Percentiles rank a stretch among this genome's conserved stretches.
These are phyloP conservation scores for Hesperophylax magnus DNA, from an alignment of 1,140 invertebrate species.

Conservation along the genomic window DNA sequence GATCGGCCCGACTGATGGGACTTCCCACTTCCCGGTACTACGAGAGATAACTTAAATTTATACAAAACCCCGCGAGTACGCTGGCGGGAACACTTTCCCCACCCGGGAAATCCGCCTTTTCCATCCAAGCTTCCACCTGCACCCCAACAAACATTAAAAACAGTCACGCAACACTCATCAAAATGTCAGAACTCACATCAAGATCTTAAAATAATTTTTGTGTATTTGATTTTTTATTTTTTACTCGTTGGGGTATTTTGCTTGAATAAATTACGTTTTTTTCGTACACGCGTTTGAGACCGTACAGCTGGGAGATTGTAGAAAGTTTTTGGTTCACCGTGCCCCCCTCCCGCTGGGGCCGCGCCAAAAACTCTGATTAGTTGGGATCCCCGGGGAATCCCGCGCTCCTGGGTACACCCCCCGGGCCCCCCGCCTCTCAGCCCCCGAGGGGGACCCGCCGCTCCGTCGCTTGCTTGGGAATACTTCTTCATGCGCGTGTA, in stretches of 20 bases:
- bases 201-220: background rate
- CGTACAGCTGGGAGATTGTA: constrained; percentile 22
- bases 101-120: constrained; percentile 16
- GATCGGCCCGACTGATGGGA: constrained; percentile 25
- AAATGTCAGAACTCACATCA: background rate
- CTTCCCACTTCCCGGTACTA: constrained; percentile 8
- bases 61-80: constrained; percentile 41
- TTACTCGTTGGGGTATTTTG: background rate
- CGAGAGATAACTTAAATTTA: constrained; percentile 43
- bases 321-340: constrained; percentile 42
- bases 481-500: constrained; percentile 22
- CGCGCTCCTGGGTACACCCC: constrained; percentile 57
- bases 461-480: constrained; percentile 1
- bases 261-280: background rate
- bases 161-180: background rate
- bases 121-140: background rate
- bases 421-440: constrained; percentile 17
- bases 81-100: constrained; percentile 15
- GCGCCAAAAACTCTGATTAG: constrained; percentile 63
- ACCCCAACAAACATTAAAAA: background rate
- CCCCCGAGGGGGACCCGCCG: background rate
- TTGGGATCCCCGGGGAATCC: constrained; percentile 60
- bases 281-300: background rate
- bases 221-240: background rate
- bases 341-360: constrained; percentile 55